These are phyloP conservation scores for Otus sunia DNA, from an alignment of 2,113 vertebrate species.

Conservation along the genomic window DNA sequence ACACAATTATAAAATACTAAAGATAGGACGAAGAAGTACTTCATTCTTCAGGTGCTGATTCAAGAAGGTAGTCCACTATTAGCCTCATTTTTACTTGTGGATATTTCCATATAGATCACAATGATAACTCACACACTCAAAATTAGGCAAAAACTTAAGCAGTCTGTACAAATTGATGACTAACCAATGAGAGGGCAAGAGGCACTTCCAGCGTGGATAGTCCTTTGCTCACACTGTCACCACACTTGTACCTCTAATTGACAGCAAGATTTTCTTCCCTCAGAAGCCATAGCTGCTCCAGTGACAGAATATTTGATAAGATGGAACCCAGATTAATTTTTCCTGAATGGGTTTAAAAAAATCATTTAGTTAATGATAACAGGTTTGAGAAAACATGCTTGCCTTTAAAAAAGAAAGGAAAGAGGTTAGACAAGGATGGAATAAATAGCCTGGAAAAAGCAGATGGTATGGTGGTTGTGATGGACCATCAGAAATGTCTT, in stretches of 20 bases:
- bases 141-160: neutral
- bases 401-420: constrained; percentile 1
- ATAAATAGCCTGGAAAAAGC: constrained; percentile 45
- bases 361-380: neutral
- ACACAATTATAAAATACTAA: neutral
- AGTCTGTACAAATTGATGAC: neutral
- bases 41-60: neutral
- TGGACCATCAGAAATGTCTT: constrained; percentile 34
- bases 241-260: neutral
- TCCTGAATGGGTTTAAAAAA: neutral
- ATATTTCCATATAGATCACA: rapidly evolving
- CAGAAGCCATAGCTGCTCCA: neutral
- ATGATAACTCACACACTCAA: neutral
- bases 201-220: neutral
- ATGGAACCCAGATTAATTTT: neutral
- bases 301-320: neutral
- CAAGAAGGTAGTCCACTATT: neutral
- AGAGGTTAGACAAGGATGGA: constrained; percentile 13
- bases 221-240: neutral
- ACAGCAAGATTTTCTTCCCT: neutral
- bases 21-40: neutral
- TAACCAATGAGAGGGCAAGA: neutral
- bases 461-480: constrained; percentile 44
- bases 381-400: neutral
- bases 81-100: neutral